Percentiles rank a stretch among this genome's conserved stretches.
Conservation (phyloP, 2,797 vertebrate genomes). For the Sebastes melanostomus region DNA sequence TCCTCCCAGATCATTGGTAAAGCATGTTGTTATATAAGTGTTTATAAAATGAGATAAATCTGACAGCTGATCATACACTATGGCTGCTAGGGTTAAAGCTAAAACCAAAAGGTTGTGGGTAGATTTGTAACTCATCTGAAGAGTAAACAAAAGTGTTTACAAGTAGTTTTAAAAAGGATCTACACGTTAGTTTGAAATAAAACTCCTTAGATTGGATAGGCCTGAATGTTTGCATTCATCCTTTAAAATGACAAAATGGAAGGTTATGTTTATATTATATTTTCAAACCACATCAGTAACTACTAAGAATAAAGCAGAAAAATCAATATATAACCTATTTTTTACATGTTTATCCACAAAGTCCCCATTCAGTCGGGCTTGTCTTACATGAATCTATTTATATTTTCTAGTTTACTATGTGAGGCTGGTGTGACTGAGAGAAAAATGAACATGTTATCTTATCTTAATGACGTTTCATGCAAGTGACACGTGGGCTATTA, state of each 20-base stretch:
- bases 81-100: not conserved
- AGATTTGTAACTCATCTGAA: not conserved
- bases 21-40: not conserved
- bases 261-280: not conserved
- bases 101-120: not conserved
- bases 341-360: not conserved
- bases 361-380: not conserved
- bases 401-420: not conserved
- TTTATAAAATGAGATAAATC: not conserved
- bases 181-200: not conserved
- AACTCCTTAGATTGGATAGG: not conserved
- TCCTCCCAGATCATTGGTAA: not conserved
- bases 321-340: not conserved
- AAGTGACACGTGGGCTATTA: not conserved
- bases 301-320: not conserved
- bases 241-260: not conserved
- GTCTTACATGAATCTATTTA: not conserved
- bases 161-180: not conserved
- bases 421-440: not conserved
- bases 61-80: not conserved
- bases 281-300: not conserved
- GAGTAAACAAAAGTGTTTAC: not conserved
- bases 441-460: not conserved
- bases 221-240: not conserved
- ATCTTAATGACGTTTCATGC: not conserved